phyloP scores from a whole-genome alignment of 1,140 invertebrate genomes.

The Hycleus cichorii region DNA sequence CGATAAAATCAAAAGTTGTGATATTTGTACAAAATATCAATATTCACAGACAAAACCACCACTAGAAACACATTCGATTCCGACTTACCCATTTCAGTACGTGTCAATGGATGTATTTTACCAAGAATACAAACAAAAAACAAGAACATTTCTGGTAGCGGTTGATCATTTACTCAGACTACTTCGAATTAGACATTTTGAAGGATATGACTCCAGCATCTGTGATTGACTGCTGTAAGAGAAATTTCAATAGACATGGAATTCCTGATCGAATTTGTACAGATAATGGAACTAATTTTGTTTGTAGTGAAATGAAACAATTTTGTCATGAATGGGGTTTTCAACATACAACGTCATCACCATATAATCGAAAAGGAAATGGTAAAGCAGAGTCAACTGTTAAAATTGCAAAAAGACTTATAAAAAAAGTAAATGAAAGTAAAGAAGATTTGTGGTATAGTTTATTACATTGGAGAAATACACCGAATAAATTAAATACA shows the following conservation, averaged over 20 bases:
- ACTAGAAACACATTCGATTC: slow-evolving; percentile 7
- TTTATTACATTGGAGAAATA: slow-evolving; percentile 11
- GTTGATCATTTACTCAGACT: slow-evolving; percentile 9
- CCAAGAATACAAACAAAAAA: neutral
- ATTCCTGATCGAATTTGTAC: slow-evolving; percentile 28
- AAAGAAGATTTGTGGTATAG: slow-evolving; percentile 15
- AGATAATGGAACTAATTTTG: no score
- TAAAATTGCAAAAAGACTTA: slow-evolving; percentile 28
- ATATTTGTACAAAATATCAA: neutral
- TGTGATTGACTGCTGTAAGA: slow-evolving; percentile 24
- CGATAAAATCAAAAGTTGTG: slow-evolving; percentile 1
- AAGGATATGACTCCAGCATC: slow-evolving; percentile 14
- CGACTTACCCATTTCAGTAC: slow-evolving; percentile 9
- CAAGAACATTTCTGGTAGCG: slow-evolving; percentile 6
- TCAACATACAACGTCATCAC: slow-evolving; percentile 25
- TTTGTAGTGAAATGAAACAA: slow-evolving; percentile 13
- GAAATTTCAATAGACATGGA: slow-evolving; percentile 26
- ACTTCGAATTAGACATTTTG: slow-evolving; percentile 18
- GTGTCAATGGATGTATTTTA: slow-evolving; percentile 14
- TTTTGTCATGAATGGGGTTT: slow-evolving; percentile 26
- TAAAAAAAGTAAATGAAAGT: slow-evolving; percentile 25
- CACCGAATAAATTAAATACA: no score
- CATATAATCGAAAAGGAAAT: slow-evolving; percentile 30
- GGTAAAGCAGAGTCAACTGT: slow-evolving; percentile 29
- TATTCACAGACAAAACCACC: neutral